A percentile compares a stretch with the other conserved stretches of the same genome.
phyloP scores from a whole-genome alignment of 1,140 invertebrate genomes.

The Papilio xuthus region DNA sequence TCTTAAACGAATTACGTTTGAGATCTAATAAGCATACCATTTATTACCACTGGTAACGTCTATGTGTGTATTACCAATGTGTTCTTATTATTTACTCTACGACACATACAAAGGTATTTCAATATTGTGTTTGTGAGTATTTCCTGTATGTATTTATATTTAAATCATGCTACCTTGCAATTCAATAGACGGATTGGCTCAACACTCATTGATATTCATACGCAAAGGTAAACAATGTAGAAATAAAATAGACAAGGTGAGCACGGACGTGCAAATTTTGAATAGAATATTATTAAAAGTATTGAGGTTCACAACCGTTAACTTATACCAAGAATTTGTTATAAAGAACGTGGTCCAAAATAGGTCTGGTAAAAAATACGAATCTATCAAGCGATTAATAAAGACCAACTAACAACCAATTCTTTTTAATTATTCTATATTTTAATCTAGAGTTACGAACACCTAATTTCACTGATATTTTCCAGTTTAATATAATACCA shows the following conservation, averaged over 20 bases:
- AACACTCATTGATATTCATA: conserved; percentile 24
- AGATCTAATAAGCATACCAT: too few relatives aligned
- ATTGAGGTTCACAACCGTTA: conserved; percentile 13
- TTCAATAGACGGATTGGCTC: conserved; percentile 6
- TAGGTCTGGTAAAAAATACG: background rate
- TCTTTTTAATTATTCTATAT: too few relatives aligned
- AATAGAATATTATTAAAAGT: conserved; percentile 22
- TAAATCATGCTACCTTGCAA: background rate
- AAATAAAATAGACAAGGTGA: conserved; percentile 26
- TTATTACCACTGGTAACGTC: too few relatives aligned
- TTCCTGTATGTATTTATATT: background rate
- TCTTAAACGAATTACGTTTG: too few relatives aligned
- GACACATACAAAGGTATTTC: background rate
- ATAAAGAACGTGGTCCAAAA: background rate
- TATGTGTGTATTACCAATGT: too few relatives aligned
- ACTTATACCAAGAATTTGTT: conserved; percentile 5
- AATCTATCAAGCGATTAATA: background rate
- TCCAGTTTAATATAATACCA: too few relatives aligned
- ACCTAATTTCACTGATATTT: too few relatives aligned
- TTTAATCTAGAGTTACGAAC: too few relatives aligned
- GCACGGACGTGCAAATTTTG: conserved; percentile 6
- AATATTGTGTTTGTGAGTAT: background rate
- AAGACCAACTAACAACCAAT: background rate
- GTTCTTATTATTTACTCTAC: too few relatives aligned
- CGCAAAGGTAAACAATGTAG: conserved; percentile 7